Evolutionary conservation across 2,113 vertebrate species (phyloP).

Genomic region (Hippopotamus amphibius): DNA sequence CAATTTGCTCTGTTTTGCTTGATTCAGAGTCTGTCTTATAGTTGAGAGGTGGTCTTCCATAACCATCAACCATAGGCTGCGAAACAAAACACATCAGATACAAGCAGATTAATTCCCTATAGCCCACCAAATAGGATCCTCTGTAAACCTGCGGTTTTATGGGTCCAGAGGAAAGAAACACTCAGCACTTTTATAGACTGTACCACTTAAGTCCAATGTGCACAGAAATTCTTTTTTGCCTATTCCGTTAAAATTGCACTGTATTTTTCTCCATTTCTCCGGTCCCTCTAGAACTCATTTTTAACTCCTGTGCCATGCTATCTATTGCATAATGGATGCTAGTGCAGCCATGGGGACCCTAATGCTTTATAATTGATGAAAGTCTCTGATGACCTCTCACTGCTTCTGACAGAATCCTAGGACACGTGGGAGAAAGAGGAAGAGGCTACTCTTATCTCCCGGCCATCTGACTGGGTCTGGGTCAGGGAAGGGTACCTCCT

Average conservation of each 20-base stretch:
- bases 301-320: rapidly evolving
- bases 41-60: neutral
- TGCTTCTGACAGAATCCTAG: neutral
- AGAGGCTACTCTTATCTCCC: neutral
- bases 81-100: neutral
- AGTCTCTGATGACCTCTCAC: neutral
- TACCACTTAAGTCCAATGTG: neutral
- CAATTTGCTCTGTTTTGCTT: neutral
- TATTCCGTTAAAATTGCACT: neutral
- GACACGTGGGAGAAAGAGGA: rapidly evolving
- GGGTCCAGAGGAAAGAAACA: neutral
- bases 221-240: neutral
- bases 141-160: neutral
- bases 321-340: neutral
- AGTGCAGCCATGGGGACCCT: neutral
- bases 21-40: neutral
- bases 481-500: no score
- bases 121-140: neutral
- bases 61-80: neutral
- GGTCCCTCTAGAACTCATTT: neutral
- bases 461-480: neutral
- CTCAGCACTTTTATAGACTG: neutral
- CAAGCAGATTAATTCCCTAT: neutral
- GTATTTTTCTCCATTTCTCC: neutral
- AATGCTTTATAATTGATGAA: neutral